Base-by-base conservation (phyloP, 2,113 vertebrate species). In the Hippocampus zosterae region DNA sequence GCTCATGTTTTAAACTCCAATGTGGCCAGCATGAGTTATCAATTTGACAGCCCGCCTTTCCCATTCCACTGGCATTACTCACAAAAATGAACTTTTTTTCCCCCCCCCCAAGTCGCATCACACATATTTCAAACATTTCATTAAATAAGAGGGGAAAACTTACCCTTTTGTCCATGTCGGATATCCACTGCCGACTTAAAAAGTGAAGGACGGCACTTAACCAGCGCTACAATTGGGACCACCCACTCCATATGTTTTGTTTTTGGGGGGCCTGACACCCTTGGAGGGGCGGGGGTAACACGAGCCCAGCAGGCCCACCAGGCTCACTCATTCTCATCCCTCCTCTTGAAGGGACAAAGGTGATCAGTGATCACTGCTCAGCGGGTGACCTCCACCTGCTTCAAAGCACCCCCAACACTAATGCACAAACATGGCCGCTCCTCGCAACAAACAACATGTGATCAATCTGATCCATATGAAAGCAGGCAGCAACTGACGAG, bases 81-180 rank as follows among this genome's bases (percentile, higher is more conserved):
- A 37, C 55, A 1, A 23, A 56, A 0, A 56, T 15, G 15, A 12
- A 56, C 5, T 33, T 33, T 33, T n/a, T n/a, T n/a, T n/a, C n/a
- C n/a, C n/a, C n/a, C n/a, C n/a, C n/a, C n/a, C n/a, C 33, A 37
- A 37, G 33, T 37, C 33, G 6, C 23, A 25, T 37, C 5, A 37
- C 23, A 25, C 11, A 56, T 25, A 25, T 25, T 18, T 59, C 25
- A 59, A 59, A 10, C 15, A 59, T n/a, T 23, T 16, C 6, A 40
- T 3, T 13, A 44, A 44, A 44, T 0, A 65, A 42, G 25, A 23
- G 5, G 4, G 46, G 41, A 12, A 19, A 56, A 90, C 92, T 92
- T 42, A 93, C 92, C 89, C 90, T 90, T 91, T 69, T 81, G 15
- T 84, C 91, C 92, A 93, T 93, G 88, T 12, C 90, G 75, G 74